Conservation (phyloP, 1,140 invertebrate species). For the Solenopsis invicta region DNA sequence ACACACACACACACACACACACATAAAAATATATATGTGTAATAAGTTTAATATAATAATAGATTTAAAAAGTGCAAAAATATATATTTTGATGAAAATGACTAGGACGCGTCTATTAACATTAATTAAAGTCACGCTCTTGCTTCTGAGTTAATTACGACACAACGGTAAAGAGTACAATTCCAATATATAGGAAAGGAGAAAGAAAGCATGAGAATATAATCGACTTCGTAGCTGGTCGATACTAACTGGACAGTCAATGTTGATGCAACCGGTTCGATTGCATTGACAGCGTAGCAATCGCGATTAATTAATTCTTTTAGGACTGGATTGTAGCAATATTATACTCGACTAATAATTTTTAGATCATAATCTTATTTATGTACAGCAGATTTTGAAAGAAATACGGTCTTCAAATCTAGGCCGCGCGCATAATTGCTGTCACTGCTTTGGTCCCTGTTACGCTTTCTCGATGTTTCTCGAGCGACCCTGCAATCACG, state of each 20-base stretch:
- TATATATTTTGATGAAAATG: no score
- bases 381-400: conserved; percentile 8
- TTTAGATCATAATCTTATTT: conserved; percentile 36
- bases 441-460: background rate
- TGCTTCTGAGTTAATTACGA: background rate
- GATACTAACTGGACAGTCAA: background rate
- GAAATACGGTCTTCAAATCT: conserved; percentile 12
- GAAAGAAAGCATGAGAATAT: conserved; percentile 22
- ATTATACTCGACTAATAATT: conserved; percentile 7
- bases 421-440: conserved; percentile 2
- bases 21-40: no score
- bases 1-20: no score
- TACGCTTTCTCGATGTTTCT: conserved; percentile 35
- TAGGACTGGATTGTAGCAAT: background rate
- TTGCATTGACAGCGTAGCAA: conserved; percentile 8
- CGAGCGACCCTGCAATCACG: conserved; percentile 10
- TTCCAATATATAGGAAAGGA: background rate
- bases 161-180: background rate
- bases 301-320: conserved; percentile 35
- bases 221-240: conserved; percentile 5
- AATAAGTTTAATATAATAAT: no score
- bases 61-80: no score
- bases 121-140: no score
- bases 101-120: no score
- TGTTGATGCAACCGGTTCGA: conserved; percentile 36